Evolutionary conservation across 2,888 invertebrate species (phyloP).

Genomic region (Coenonympha arcania): DNA sequence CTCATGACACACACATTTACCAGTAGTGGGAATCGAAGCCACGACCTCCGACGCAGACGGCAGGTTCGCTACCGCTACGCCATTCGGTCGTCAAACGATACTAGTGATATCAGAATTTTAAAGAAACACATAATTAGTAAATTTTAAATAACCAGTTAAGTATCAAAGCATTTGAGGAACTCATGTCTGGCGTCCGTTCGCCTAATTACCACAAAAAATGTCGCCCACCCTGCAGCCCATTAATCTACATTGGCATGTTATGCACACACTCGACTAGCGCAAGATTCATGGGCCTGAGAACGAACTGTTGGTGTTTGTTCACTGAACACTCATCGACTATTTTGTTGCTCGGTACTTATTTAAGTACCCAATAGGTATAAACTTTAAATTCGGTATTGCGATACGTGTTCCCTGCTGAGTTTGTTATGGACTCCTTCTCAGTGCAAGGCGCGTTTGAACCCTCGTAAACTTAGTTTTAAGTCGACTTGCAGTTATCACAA

Average conservation of each 20-base stretch:
- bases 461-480: too few relatives aligned
- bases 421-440: too few relatives aligned
- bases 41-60: too few relatives aligned
- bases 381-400: too few relatives aligned
- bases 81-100: too few relatives aligned
- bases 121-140: not conserved
- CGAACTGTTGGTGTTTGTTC: conserved; percentile 3
- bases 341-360: not conserved
- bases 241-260: conserved; percentile 61
- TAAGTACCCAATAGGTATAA: too few relatives aligned
- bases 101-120: not conserved
- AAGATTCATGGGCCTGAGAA: conserved; percentile 28
- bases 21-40: too few relatives aligned
- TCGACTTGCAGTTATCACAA: too few relatives aligned
- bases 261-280: conserved; percentile 30
- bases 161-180: not conserved
- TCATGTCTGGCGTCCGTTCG: conserved; percentile 17
- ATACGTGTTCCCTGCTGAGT: too few relatives aligned
- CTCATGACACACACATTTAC: too few relatives aligned
- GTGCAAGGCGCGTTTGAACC: too few relatives aligned
- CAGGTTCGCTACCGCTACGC: too few relatives aligned
- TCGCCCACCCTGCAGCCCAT: conserved; percentile 60
- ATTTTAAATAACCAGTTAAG: conserved; percentile 1
- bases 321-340: not conserved
- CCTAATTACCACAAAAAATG: conserved; percentile 65